Conservation (phyloP, 2,797 vertebrate genomes). For the Nannoperca australis region DNA sequence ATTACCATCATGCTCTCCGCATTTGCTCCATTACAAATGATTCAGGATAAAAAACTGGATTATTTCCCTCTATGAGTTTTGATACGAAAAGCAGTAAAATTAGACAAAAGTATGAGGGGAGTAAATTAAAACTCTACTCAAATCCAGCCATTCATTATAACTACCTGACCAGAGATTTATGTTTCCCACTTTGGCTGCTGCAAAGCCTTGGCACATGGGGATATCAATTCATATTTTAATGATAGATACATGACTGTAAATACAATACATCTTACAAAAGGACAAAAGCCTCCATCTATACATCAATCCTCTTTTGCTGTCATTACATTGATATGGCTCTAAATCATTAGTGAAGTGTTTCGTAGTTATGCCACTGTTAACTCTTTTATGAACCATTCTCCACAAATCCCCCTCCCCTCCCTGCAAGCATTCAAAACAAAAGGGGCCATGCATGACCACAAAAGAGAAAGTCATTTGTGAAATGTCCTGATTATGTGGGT, state of each 20-base stretch:
- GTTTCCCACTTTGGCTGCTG: conserved; percentile 24
- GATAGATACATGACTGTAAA: conserved; percentile 55
- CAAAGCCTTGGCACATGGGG: conserved; percentile 35
- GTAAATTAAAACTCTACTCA: conserved; percentile 9
- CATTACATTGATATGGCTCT: conserved; percentile 69
- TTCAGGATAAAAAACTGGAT: background rate
- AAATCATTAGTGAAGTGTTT: conserved; percentile 79
- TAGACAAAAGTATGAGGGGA: conserved; percentile 1
- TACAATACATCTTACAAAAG: conserved; percentile 47
- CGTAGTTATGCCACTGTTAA: conserved; percentile 75
- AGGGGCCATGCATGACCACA: conserved; percentile 77
- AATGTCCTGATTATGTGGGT: conserved; percentile 87
- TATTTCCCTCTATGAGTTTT: conserved; percentile 1
- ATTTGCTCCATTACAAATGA: background rate
- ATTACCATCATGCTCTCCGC: background rate
- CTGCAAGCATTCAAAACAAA: conserved; percentile 67
- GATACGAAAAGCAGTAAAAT: background rate
- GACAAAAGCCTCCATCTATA: conserved; percentile 45
- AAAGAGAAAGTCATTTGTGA: conserved; percentile 86
- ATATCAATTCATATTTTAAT: conserved; percentile 56
- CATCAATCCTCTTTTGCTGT: conserved; percentile 56
- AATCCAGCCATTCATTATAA: conserved; percentile 15
- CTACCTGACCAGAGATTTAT: conserved; percentile 48
- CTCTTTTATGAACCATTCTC: conserved; percentile 73
- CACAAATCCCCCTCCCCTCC: conserved; percentile 48